Conservation (phyloP, 2,113 vertebrate species). For the Calyptommatus sinebrachiatus region DNA sequence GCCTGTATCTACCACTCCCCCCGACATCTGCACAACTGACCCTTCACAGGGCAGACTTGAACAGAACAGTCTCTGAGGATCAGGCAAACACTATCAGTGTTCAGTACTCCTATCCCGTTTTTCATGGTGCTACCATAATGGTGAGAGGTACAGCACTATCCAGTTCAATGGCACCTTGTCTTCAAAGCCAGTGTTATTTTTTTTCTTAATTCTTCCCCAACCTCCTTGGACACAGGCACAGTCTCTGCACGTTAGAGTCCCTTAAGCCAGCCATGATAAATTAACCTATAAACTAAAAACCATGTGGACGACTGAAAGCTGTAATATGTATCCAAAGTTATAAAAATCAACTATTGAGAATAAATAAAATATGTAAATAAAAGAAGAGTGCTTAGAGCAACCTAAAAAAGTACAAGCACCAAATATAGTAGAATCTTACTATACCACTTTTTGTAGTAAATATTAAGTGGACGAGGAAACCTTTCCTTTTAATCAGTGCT, state of each 20-base stretch:
- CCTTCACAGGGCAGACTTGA: slow-evolving; percentile 46
- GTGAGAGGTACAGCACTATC: slow-evolving; percentile 40
- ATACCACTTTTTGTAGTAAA: neutral
- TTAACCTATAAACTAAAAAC: slow-evolving; percentile 15
- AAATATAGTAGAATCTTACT: neutral
- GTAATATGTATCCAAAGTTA: slow-evolving; percentile 11
- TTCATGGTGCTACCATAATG: slow-evolving; percentile 71
- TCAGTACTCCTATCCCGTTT: slow-evolving; percentile 51
- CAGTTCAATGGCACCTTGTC: slow-evolving; percentile 23
- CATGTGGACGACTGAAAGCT: neutral
- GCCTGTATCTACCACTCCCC: slow-evolving; percentile 68
- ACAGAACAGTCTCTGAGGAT: slow-evolving; percentile 34
- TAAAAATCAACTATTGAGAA: neutral
- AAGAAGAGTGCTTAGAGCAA: neutral
- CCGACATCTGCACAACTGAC: slow-evolving; percentile 47
- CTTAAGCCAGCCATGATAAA: slow-evolving; percentile 16
- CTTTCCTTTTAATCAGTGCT: slow-evolving; percentile 13
- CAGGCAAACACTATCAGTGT: slow-evolving; percentile 28
- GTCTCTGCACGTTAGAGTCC: slow-evolving; percentile 24
- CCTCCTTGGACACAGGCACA: slow-evolving; percentile 31
- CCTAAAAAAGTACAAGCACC: neutral
- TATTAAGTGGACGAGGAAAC: neutral
- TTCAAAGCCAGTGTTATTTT: slow-evolving; percentile 42
- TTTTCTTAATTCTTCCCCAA: slow-evolving; percentile 18
- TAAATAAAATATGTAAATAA: neutral